Conservation (phyloP, 2,113 vertebrate genomes). For the Apodemus speciosus region DNA sequence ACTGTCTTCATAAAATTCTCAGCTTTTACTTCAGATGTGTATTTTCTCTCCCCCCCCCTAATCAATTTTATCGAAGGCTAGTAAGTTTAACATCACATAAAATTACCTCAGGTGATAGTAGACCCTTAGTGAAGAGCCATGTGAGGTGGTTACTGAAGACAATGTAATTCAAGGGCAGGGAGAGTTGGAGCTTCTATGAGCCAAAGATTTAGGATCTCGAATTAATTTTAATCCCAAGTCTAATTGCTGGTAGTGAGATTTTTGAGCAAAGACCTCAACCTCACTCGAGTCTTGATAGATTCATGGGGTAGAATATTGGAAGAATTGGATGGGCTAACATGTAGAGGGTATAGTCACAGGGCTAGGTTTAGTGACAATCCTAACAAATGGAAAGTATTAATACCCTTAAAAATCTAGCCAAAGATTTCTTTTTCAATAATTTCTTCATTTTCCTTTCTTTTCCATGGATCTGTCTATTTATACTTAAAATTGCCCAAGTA, state of each 20-base stretch:
- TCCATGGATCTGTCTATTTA: not conserved
- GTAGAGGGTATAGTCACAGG: not conserved
- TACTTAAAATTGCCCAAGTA: not conserved
- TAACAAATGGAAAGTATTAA: not conserved
- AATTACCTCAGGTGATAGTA: not conserved
- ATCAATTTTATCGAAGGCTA: not conserved
- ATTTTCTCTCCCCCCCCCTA: not conserved
- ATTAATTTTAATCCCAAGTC: not conserved
- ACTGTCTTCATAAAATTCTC: not conserved
- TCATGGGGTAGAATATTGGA: not conserved
- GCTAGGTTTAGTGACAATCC: not conserved
- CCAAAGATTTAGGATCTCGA: not conserved
- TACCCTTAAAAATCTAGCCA: not conserved
- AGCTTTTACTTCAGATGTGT: not conserved
- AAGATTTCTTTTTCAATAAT: slow-evolving; percentile 6
- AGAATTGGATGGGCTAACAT: not conserved
- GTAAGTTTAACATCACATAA: not conserved
- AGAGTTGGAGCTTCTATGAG: not conserved
- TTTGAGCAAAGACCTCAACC: not conserved
- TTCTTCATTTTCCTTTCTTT: not conserved
- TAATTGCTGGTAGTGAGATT: not conserved
- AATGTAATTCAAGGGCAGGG: not conserved
- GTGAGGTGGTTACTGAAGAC: not conserved
- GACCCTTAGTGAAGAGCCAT: not conserved
- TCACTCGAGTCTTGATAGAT: not conserved